Evolutionary conservation across 2,888 invertebrate genomes (phyloP).

Genomic region (Spisula solida): DNA sequence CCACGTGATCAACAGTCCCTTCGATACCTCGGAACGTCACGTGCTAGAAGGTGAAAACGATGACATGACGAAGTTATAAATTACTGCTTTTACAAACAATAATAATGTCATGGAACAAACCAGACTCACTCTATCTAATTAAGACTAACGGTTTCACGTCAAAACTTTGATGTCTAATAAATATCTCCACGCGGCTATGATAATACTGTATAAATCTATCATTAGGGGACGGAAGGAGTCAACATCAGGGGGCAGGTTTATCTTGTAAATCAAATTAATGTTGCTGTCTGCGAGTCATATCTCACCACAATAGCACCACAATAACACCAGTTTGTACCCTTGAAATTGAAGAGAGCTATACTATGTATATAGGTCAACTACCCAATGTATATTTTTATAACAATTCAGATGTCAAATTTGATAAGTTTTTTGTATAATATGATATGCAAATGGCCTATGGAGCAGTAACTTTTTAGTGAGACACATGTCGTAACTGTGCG

Average conservation of each 20-base stretch:
- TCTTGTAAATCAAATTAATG: conserved; percentile 43
- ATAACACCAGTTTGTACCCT: neutral
- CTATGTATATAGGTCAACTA: too few relatives aligned
- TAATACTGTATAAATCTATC: conserved; percentile 46
- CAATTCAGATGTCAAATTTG: too few relatives aligned
- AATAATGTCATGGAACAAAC: conserved; percentile 7
- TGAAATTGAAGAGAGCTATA: too few relatives aligned
- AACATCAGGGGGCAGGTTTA: conserved; percentile 10
- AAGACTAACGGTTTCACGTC: conserved; percentile 47
- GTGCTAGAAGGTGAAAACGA: neutral
- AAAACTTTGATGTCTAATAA: conserved; percentile 47
- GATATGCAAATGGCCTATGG: too few relatives aligned
- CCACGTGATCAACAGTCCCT: too few relatives aligned
- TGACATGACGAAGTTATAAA: conserved; percentile 31
- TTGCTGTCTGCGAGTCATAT: conserved; percentile 27
- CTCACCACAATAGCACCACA: conserved; percentile 19
- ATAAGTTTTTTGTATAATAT: too few relatives aligned
- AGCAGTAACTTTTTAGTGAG: too few relatives aligned
- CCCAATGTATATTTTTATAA: too few relatives aligned
- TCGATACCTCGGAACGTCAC: neutral
- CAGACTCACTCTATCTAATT: conserved; percentile 36
- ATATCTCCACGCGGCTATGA: conserved; percentile 43
- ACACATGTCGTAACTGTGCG: too few relatives aligned
- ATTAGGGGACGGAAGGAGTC: conserved; percentile 24
- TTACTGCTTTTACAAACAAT: conserved; percentile 34